Percentiles rank a stretch among this genome's conserved stretches.
Evolutionary conservation across 2,888 invertebrate species (phyloP).

Genomic region (Oxystoma pomonae): DNA sequence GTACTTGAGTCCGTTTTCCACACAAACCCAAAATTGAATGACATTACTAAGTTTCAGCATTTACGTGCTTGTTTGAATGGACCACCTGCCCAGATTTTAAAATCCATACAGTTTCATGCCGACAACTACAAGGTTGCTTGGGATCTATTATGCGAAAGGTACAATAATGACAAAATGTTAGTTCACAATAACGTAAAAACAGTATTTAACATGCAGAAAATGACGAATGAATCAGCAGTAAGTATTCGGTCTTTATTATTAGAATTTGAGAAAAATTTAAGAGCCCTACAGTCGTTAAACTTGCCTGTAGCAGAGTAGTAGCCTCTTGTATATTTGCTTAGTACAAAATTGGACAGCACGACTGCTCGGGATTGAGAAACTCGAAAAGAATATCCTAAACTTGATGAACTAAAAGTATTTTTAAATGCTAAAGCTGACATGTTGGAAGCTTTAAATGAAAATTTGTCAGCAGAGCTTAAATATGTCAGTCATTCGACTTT

Average conservation of each 20-base stretch:
- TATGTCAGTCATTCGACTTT: conserved; percentile 8
- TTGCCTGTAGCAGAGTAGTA: conserved; percentile 5
- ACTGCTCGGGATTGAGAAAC: conserved; percentile 19
- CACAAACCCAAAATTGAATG: conserved; percentile 7
- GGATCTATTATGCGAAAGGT: conserved; percentile 16
- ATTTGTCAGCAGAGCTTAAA: conserved; percentile 7
- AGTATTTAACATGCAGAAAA: conserved; percentile 16
- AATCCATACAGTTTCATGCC: conserved; percentile 12
- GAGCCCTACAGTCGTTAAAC: conserved; percentile 11
- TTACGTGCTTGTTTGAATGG: conserved; percentile 10
- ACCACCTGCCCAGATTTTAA: conserved; percentile 13
- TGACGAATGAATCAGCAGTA: conserved; percentile 19
- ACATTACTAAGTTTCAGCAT: conserved; percentile 19
- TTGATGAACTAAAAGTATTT: conserved; percentile 18
- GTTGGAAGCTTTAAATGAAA: conserved; percentile 16
- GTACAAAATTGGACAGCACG: conserved; percentile 16
- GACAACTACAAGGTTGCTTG: conserved; percentile 19
- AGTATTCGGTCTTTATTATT: conserved; percentile 1
- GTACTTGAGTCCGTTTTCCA: conserved; percentile 17
- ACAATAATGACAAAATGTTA: conserved; percentile 17
- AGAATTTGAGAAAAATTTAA: conserved; percentile 21
- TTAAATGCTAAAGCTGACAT: conserved; percentile 17
- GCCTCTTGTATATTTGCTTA: conserved; percentile 15
- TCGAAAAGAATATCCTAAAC: conserved; percentile 12
- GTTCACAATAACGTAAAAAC: conserved; percentile 18